Base-by-base conservation (phyloP, 1,140 invertebrate genomes). In the Magallana gigas region DNA sequence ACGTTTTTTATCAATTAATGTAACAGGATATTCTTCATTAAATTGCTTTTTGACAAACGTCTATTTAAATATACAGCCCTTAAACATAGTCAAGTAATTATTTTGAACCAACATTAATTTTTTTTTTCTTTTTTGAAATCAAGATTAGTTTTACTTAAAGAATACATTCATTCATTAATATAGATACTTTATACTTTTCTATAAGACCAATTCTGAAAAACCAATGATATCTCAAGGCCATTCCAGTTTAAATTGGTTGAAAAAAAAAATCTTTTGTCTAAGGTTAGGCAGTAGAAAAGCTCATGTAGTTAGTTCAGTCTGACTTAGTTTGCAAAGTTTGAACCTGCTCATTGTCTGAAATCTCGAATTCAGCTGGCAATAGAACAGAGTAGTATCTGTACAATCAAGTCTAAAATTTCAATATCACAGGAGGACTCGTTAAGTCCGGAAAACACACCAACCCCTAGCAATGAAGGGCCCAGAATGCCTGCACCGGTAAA, bases 221-320 rank as follows among this genome's bases (percentile, higher is more conserved):
- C 68, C 18, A 76, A 76, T 12, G 36, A 29, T 29, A 18, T 36
- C 23, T 76, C 68, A 76, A 76, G 68, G 68, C 68, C 68, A 76
- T 76, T 76, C 23, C 36, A 18, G 8, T 76, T 76, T 2, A 29
- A 71, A 9, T 23, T 71, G 68, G 68, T 71, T 18, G 68, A 23
- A 48, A 48, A 48, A 48, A 48, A 76, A 76, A 76, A 76, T 76
- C 68, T 76, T 76, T 76, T 76, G 68, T 76, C 68, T 76, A 29
- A 36, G 36, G 23, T 23, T 23, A 23, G 23, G 36, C 36, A 5
- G 36, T 16, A 36, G 12, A 36, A 76, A 76, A 29, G 68, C 68
- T 12, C 23, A 11, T 23, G 36, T 48, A 48, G 36, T 48, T 1
- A 4, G 68, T 23, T 23, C 5, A 29, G 23, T 29, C 23, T 36